phyloP scores from a whole-genome alignment of 2,797 vertebrate genomes.

The Nasua narica region DNA sequence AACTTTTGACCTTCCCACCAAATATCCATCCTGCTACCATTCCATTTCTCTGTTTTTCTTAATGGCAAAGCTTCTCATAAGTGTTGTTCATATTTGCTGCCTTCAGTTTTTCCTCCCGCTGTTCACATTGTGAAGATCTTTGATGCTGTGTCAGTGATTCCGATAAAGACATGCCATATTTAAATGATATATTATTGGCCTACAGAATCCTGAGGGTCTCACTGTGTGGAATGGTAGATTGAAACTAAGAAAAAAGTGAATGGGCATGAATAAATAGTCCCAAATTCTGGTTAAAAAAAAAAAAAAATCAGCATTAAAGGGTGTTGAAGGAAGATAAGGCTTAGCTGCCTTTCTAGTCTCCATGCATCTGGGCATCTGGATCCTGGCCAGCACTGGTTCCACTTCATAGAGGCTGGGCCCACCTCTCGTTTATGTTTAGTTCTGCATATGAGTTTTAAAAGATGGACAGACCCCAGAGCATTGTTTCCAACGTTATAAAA shows the following conservation, averaged over 20 bases:
- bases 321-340: not conserved
- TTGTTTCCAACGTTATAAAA: not conserved
- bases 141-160: not conserved
- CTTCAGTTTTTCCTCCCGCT: not conserved
- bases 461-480: not conserved
- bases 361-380: not conserved
- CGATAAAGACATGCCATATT: not conserved
- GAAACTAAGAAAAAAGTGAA: not conserved
- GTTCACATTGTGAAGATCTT: not conserved
- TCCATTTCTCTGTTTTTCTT: not conserved
- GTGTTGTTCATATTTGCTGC: not conserved
- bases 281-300: not conserved
- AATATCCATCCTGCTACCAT: not conserved
- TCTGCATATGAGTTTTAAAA: not conserved
- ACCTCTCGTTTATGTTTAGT: not conserved
- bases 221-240: not conserved
- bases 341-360: not conserved
- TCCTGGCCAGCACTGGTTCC: not conserved
- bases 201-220: not conserved
- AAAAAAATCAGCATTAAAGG: not conserved
- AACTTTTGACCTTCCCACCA: not conserved
- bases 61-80: not conserved
- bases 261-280: not conserved
- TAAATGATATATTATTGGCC: not conserved
- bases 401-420: not conserved